Conservation (phyloP, 2,113 vertebrate genomes). For the Copsychus sechellarum region DNA sequence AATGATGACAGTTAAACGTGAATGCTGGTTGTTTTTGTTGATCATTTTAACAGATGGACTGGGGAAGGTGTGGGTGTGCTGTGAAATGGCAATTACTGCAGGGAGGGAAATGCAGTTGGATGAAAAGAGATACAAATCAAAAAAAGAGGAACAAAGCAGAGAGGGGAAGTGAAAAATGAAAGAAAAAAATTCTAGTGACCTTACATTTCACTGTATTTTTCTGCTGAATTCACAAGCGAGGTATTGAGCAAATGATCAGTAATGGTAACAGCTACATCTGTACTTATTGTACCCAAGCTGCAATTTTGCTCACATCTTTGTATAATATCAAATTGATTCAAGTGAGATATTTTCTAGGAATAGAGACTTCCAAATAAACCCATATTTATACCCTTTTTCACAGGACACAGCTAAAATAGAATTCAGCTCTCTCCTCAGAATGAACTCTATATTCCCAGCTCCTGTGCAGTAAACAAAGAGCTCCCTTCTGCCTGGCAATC, state of each 20-base stretch:
- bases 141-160: constrained; percentile 9
- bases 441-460: background rate
- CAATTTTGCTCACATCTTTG: background rate
- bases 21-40: constrained; percentile 26
- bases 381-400: background rate
- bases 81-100: constrained; percentile 55
- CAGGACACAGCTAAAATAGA: constrained; percentile 10
- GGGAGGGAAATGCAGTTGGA: constrained; percentile 19
- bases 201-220: background rate
- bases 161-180: background rate
- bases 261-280: background rate
- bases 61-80: constrained; percentile 59
- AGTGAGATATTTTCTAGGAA: constrained; percentile 29
- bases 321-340: constrained; percentile 2
- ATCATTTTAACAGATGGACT: constrained; percentile 58
- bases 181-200: background rate
- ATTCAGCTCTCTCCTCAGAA: constrained; percentile 25
- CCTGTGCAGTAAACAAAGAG: constrained; percentile 17
- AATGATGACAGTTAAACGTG: background rate
- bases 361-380: background rate
- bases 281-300: background rate
- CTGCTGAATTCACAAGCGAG: constrained; percentile 15
- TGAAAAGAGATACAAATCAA: background rate
- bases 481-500: background rate
- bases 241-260: constrained; percentile 3